phyloP scores from a whole-genome alignment of 2,797 vertebrate species.

The Harpagifer antarcticus region DNA sequence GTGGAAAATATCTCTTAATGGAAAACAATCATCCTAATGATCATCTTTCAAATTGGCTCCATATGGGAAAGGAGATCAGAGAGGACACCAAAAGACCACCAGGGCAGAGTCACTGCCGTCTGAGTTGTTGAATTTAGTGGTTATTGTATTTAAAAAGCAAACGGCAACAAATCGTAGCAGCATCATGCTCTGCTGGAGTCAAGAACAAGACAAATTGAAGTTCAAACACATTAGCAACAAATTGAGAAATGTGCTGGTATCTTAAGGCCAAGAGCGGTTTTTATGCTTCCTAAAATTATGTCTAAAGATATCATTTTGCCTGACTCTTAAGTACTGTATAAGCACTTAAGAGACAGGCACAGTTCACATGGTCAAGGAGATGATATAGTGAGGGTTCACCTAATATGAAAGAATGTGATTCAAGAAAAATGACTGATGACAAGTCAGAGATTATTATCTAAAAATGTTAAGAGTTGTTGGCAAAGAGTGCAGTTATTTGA shows the following conservation, averaged over 20 bases:
- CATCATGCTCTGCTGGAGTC: neutral
- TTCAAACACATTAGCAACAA: slow-evolving; percentile 26
- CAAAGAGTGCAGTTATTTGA: neutral
- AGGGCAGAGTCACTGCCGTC: neutral
- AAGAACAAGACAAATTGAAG: neutral
- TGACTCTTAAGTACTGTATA: slow-evolving; percentile 14
- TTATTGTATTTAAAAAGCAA: slow-evolving; percentile 2
- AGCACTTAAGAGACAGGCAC: slow-evolving; percentile 19
- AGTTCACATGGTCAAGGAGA: slow-evolving; percentile 3
- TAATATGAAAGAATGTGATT: neutral
- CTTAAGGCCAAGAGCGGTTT: slow-evolving; percentile 6
- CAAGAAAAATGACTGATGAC: neutral
- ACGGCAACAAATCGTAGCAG: slow-evolving; percentile 6
- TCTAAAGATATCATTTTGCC: slow-evolving; percentile 18
- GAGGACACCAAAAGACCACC: neutral
- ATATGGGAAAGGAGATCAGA: slow-evolving; percentile 12
- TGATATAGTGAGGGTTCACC: slow-evolving; percentile 16
- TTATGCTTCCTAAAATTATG: slow-evolving; percentile 22
- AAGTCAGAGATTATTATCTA: neutral
- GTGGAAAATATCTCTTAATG: slow-evolving; percentile 3
- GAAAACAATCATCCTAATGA: slow-evolving; percentile 6
- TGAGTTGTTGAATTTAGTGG: slow-evolving; percentile 4
- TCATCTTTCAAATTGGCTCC: slow-evolving; percentile 12
- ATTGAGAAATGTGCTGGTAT: slow-evolving; percentile 9
- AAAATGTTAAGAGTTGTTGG: neutral